Evolutionary conservation across 2,797 vertebrate genomes (phyloP).

Genomic region (Babyrousa celebensis): DNA sequence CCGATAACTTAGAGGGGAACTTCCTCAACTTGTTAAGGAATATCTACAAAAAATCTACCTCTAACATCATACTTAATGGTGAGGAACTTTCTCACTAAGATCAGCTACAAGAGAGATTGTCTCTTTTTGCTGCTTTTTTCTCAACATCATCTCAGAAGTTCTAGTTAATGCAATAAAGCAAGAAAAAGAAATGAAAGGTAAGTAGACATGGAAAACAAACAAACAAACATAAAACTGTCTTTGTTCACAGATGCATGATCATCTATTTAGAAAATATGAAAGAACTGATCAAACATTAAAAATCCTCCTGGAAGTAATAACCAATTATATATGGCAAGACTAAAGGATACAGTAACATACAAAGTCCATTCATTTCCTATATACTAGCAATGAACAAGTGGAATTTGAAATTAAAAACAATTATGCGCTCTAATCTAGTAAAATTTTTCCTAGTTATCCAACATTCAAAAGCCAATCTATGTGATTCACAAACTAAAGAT

Average conservation of each 20-base stretch:
- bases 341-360: too few species aligned
- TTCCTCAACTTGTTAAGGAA: background rate
- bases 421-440: background rate
- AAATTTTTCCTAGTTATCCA: background rate
- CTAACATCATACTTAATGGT: background rate
- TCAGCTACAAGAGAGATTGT: background rate
- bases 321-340: too few species aligned
- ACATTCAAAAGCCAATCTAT: background rate
- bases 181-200: background rate
- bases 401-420: background rate
- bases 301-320: too few species aligned
- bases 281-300: too few species aligned
- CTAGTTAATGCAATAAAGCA: background rate
- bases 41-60: background rate
- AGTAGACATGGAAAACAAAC: background rate
- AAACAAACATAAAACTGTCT: background rate
- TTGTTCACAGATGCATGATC: too few species aligned
- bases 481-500: background rate
- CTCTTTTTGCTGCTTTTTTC: background rate
- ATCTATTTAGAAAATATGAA: too few species aligned
- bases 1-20: background rate
- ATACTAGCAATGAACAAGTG: background rate
- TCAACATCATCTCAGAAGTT: background rate
- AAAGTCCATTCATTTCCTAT: too few species aligned
- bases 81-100: background rate